A percentile compares a stretch with the other conserved stretches of the same genome.
These are phyloP conservation scores for Ageneiosus marmoratus DNA, from an alignment of 2,113 vertebrate genomes.

Conservation along the genomic window DNA sequence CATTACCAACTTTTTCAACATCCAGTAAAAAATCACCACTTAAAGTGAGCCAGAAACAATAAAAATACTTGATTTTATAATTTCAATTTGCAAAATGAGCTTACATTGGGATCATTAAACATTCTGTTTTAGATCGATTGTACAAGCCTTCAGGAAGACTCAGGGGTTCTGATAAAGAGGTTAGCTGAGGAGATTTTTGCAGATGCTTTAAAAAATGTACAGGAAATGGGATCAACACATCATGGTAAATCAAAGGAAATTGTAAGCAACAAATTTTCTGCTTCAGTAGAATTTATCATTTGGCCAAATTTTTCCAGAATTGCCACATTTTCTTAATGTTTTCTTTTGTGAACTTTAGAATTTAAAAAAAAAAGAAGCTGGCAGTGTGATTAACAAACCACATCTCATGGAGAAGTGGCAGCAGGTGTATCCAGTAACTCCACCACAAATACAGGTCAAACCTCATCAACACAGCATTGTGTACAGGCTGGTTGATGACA, in stretches of 20 bases:
- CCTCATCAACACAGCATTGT: slow-evolving; percentile 60
- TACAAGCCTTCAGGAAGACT: slow-evolving; percentile 13
- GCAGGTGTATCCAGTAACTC: slow-evolving; percentile 58
- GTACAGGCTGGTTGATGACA: slow-evolving; percentile 53
- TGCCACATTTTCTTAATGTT: background rate
- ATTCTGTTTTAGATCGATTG: slow-evolving; percentile 27
- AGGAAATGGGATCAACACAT: slow-evolving; percentile 18
- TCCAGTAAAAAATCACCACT: slow-evolving; percentile 1
- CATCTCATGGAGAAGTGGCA: slow-evolving; percentile 66
- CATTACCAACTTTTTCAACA: background rate
- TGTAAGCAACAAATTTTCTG: slow-evolving; percentile 42
- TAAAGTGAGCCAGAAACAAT: slow-evolving; percentile 29
- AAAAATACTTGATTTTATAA: background rate
- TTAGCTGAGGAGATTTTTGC: slow-evolving; percentile 41
- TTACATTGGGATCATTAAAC: background rate
- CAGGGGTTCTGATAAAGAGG: slow-evolving; percentile 27
- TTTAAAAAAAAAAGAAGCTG: slow-evolving; percentile 48
- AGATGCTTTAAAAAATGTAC: slow-evolving; percentile 36
- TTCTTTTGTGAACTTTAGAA: slow-evolving; percentile 43
- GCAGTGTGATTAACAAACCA: slow-evolving; percentile 29
- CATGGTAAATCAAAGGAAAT: slow-evolving; percentile 20
- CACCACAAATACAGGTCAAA: slow-evolving; percentile 57
- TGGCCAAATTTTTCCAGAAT: background rate
- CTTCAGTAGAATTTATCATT: background rate
- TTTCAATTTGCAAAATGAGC: background rate